Evolutionary conservation across 2,888 invertebrate species (phyloP).

Genomic region (Cremastinae sp.): DNA sequence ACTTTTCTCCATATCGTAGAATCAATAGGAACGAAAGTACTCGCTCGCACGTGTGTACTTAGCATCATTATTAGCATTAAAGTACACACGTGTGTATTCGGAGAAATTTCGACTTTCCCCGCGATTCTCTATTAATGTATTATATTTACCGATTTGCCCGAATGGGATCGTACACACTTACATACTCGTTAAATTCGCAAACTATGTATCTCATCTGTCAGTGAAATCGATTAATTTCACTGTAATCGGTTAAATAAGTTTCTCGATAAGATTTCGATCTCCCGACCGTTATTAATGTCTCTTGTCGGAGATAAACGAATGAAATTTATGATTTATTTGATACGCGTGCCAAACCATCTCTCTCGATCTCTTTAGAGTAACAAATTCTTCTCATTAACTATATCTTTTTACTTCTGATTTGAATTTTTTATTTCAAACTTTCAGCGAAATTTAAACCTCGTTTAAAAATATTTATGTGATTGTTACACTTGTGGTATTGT

Average conservation of each 20-base stretch:
- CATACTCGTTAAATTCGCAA: constrained; percentile 14
- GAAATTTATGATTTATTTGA: no score
- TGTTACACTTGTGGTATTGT: no score
- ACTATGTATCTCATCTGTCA: neutral
- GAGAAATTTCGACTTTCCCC: constrained; percentile 59
- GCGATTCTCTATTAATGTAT: constrained; percentile 15
- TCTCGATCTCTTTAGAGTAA: no score
- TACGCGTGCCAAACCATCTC: no score
- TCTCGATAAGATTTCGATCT: constrained; percentile 9
- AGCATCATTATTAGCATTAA: neutral
- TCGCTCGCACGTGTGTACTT: neutral
- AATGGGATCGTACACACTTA: neutral
- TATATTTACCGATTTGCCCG: constrained; percentile 28
- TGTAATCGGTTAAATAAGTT: constrained; percentile 15
- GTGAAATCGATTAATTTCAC: constrained; percentile 47
- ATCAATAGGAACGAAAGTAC: constrained; percentile 48
- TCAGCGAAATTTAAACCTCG: no score
- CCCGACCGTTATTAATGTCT: constrained; percentile 13
- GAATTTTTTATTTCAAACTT: no score
- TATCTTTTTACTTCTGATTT: neutral
- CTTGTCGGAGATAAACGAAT: neutral
- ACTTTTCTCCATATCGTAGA: constrained; percentile 37
- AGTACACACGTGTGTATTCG: constrained; percentile 27
- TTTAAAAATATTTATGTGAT: no score
- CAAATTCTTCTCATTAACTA: no score